phyloP scores from a whole-genome alignment of 2,888 invertebrate genomes.

The Platycnemis pennipes region DNA sequence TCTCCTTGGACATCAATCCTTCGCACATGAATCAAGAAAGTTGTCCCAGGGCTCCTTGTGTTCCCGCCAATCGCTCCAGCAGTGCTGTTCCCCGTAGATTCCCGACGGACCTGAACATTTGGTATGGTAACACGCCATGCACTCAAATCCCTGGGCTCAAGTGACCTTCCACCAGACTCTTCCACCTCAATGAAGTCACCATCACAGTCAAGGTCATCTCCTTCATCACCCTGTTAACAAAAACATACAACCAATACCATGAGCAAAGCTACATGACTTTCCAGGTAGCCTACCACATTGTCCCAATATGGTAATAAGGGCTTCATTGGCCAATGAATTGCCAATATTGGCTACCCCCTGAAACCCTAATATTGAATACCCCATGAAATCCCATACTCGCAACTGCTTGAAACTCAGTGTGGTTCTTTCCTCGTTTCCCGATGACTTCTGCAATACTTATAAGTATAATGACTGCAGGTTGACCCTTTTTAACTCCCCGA shows the following conservation, averaged over 20 bases:
- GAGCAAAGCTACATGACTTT: neutral
- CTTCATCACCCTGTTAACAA: slow-evolving; percentile 74
- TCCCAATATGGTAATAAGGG: slow-evolving; percentile 12
- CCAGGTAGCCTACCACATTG: no score
- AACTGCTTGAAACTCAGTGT: no score
- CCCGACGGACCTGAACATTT: slow-evolving; percentile 79
- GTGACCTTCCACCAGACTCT: slow-evolving; percentile 44
- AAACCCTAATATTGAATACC: no score
- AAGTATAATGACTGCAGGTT: no score
- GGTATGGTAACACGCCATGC: slow-evolving; percentile 85
- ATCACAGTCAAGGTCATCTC: slow-evolving; percentile 57
- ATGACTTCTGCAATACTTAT: no score
- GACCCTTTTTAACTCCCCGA: no score
- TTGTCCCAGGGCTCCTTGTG: slow-evolving; percentile 70
- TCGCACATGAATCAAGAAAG: slow-evolving; percentile 77
- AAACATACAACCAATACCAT: neutral
- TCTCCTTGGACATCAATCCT: slow-evolving; percentile 72
- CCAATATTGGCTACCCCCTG: no score
- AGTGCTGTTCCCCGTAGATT: slow-evolving; percentile 76
- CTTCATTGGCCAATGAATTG: no score
- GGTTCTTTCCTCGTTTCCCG: no score
- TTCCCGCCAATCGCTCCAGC: slow-evolving; percentile 52
- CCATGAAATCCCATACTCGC: no score
- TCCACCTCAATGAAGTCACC: slow-evolving; percentile 53
- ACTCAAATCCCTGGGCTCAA: slow-evolving; percentile 81